A percentile compares a stretch with the other conserved stretches of the same genome.
These are phyloP conservation scores for Paramormyrops kingsleyae DNA, from an alignment of 2,113 vertebrate species.

Conservation along the genomic window DNA sequence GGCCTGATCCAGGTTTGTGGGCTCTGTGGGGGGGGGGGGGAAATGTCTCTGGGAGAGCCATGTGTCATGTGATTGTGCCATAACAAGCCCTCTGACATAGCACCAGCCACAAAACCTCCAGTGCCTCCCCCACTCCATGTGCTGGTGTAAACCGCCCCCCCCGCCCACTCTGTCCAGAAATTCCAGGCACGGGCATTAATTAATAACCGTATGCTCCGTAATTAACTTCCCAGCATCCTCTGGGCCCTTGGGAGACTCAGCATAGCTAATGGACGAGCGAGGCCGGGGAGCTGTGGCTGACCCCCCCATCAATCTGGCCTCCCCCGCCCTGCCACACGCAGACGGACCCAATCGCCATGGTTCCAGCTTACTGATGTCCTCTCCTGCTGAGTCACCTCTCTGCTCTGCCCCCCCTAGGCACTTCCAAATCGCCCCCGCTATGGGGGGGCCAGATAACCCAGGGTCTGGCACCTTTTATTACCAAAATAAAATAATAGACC, in stretches of 20 bases:
- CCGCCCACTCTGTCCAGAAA: background rate
- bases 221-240: slow-evolving; percentile 56
- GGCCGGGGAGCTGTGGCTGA: background rate
- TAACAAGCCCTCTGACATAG: slow-evolving; percentile 1
- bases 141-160: background rate
- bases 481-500: background rate
- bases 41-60: background rate
- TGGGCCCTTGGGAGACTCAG: slow-evolving; percentile 41
- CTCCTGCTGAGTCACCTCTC: background rate
- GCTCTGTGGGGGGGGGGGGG: background rate
- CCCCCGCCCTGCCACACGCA: background rate
- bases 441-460: background rate
- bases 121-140: background rate
- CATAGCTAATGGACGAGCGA: slow-evolving; percentile 44
- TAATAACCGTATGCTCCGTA: slow-evolving; percentile 61
- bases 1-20: background rate
- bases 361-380: background rate
- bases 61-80: background rate
- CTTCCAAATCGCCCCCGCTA: background rate
- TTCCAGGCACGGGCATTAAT: slow-evolving; percentile 46
- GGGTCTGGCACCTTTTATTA: background rate
- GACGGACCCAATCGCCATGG: background rate
- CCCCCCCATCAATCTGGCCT: background rate
- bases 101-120: background rate
- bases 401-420: background rate